phyloP scores from a whole-genome alignment of 2,113 vertebrate species.

The Zosterops pallidus region DNA sequence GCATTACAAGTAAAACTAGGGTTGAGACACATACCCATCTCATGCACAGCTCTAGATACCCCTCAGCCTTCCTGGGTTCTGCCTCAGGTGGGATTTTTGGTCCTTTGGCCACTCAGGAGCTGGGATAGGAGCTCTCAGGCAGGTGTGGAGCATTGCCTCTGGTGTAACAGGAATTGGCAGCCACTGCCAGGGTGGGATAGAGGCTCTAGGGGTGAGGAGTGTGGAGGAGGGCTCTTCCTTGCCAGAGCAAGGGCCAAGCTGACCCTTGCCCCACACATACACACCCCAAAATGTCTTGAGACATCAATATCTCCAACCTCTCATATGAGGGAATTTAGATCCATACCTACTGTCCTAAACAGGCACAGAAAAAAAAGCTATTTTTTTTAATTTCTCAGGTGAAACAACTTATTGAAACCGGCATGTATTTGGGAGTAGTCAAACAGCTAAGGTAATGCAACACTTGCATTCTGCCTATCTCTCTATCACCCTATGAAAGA shows the following conservation, averaged over 20 bases:
- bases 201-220: not conserved
- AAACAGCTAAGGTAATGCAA: not conserved
- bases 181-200: not conserved
- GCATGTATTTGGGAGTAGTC: not conserved
- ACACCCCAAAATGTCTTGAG: not conserved
- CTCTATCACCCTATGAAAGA: not conserved
- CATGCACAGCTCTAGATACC: not conserved
- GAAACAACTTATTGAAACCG: not conserved
- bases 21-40: accelerated
- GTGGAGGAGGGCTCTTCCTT: not conserved
- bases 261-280: accelerated
- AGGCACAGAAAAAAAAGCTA: not conserved
- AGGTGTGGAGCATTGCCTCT: not conserved
- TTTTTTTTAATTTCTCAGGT: not conserved
- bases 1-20: not conserved
- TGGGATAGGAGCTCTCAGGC: too few species aligned
- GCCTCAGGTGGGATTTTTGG: accelerated
- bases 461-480: not conserved
- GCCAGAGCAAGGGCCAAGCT: not conserved
- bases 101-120: not conserved
- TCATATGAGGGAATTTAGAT: not conserved
- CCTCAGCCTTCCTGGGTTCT: accelerated
- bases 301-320: not conserved
- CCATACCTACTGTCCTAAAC: not conserved
- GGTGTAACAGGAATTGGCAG: not conserved